phyloP scores from a whole-genome alignment of 30 jellyfish, hydroid and myxozoan species.

The Mastigias papua region DNA sequence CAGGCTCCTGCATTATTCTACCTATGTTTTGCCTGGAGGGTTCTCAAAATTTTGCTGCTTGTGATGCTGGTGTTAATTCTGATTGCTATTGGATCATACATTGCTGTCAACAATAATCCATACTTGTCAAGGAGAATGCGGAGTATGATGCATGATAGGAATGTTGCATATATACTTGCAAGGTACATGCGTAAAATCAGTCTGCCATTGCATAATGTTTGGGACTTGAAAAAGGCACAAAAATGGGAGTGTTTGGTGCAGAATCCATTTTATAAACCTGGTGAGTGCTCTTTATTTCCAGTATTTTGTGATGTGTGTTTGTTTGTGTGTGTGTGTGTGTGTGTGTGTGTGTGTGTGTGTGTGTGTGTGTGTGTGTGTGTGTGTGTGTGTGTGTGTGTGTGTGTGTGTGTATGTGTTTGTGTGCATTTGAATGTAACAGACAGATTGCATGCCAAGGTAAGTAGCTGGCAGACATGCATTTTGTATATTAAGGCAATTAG shows the following conservation, averaged over 20 bases:
- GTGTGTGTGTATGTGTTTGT: too few species aligned
- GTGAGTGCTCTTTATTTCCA: background rate
- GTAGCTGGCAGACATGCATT: too few species aligned
- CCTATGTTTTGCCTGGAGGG: background rate
- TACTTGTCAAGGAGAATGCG: conserved; percentile 20
- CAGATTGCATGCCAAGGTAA: too few species aligned
- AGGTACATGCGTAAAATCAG: conserved; percentile 60
- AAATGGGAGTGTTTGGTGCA: conserved; percentile 70
- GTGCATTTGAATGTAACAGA: too few species aligned
- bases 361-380: too few species aligned
- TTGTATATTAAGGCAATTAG: too few species aligned
- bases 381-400: too few species aligned
- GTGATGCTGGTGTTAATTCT: background rate
- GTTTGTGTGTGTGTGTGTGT: too few species aligned
- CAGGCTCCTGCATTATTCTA: background rate
- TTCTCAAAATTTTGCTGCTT: background rate
- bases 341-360: too few species aligned
- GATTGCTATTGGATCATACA: conserved; percentile 2
- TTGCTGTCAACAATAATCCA: conserved; percentile 62
- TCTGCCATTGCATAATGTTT: conserved; percentile 54
- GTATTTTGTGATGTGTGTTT: background rate
- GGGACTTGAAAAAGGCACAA: conserved; percentile 57
- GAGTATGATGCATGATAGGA: conserved; percentile 55
- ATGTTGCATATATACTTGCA: conserved; percentile 52
- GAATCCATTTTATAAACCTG: conserved; percentile 61